Base-by-base conservation (phyloP, 2,113 vertebrate species). In the Cottus gobio region DNA sequence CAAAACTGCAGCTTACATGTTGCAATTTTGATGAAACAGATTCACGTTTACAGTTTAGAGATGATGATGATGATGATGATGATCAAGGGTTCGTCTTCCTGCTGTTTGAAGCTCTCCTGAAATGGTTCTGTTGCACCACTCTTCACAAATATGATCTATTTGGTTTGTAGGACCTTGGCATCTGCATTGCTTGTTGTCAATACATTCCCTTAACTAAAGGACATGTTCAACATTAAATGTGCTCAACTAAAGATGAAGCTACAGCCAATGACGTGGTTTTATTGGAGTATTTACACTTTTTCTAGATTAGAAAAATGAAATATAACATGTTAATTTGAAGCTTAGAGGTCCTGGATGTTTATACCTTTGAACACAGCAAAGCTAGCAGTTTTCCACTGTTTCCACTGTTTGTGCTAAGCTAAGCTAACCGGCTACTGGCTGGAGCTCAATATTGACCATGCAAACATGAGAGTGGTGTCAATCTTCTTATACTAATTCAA, bases 321-420 rank as follows among this genome's bases (percentile, higher is more conserved):
- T 71, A 24, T 31, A 60, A 37, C 1, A 26, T 46, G 4, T 39
- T 44, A 26, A 56, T 16, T 63, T 7, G 13, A 28, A 20, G 22
- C 12, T 50, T 9, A 31, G 11, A 50, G 16, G 3, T 66, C 52
- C 28, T 36, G 11, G 18, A 57, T 44, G 26, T 5, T 26, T 10
- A 46, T 64, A 18, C 3, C 1, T 54, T 5, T 50, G 24, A 13
- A 61, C 13, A 61, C 26, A 61, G 52, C 18, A 15, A 52, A 9
- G 30, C 2, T 22, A 2, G 7, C 36, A n/a, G 24, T 69, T 54
- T 24, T 20, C 50, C 34, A 5, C 7, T 22, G 36, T 37, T 57
- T 63, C 31, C 50, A 54, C n/a, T 60, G 18, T 67, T 57, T 37
- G 66, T 52, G 16, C 28, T 46, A 66, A 60, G 58, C 15, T 60